These are phyloP conservation scores for Thaumatotibia leucotreta DNA, from an alignment of 1,140 invertebrate species.

Conservation along the genomic window DNA sequence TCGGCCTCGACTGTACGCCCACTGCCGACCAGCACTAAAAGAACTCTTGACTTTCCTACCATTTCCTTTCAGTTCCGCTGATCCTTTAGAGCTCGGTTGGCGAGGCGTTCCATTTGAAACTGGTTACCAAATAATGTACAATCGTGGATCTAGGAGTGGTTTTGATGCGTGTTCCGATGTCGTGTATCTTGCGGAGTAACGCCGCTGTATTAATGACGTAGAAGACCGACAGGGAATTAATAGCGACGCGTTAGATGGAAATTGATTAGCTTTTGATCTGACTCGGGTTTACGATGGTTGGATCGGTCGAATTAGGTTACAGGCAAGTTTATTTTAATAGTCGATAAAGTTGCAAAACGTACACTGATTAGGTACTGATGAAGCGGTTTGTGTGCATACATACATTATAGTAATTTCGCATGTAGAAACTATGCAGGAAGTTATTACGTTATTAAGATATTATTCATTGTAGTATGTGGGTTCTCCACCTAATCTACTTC, in stretches of 20 bases:
- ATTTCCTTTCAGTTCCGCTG: not conserved
- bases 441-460: no score
- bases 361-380: no score
- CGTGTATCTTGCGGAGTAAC: conserved; percentile 33
- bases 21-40: conserved; percentile 18
- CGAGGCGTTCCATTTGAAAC: conserved; percentile 12
- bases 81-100: not conserved
- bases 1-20: conserved; percentile 59
- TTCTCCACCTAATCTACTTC: no score
- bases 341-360: not conserved
- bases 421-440: no score
- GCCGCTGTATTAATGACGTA: conserved; percentile 32
- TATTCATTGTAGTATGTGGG: no score
- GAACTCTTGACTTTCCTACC: not conserved
- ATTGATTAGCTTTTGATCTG: conserved; percentile 14
- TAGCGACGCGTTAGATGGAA: conserved; percentile 27
- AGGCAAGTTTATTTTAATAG: not conserved
- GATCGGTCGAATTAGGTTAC: not conserved
- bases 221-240: conserved; percentile 28
- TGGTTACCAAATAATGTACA: conserved; percentile 16
- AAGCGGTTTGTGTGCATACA: no score
- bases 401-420: not conserved
- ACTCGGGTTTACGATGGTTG: not conserved
- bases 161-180: conserved; percentile 33
- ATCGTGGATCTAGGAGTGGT: conserved; percentile 29